Conservation (phyloP, 1,140 invertebrate species). For the Druon quercuslanigerum region DNA sequence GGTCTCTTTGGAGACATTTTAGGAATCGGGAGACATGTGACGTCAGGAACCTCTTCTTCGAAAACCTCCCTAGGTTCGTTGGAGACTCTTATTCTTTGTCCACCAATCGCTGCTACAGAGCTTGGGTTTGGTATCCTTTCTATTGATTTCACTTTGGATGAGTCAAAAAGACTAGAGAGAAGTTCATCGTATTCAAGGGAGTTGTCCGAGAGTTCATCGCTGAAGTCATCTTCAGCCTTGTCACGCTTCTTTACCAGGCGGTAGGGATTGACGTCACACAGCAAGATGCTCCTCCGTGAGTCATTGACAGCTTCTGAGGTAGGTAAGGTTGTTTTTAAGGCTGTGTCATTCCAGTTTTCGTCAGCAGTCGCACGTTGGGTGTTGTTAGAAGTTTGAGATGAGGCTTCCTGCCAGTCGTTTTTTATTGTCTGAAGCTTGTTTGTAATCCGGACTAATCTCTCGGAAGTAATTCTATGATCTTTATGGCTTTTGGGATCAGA, state of each 20-base stretch:
- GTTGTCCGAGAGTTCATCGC: conserved; percentile 77
- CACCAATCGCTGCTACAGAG: conserved; percentile 71
- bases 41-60: conserved; percentile 56
- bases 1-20: conserved; percentile 74
- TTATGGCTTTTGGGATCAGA: conserved; percentile 33
- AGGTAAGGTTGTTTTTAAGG: background rate
- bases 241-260: conserved; percentile 80
- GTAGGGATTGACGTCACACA: conserved; percentile 91
- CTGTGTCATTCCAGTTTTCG: conserved; percentile 52
- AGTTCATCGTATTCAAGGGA: conserved; percentile 69
- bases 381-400: background rate
- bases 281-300: conserved; percentile 83
- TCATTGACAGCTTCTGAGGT: conserved; percentile 41
- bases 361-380: conserved; percentile 34
- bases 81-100: conserved; percentile 73
- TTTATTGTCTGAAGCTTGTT: conserved; percentile 33
- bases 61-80: conserved; percentile 67
- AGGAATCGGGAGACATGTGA: conserved; percentile 70
- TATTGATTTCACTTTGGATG: conserved; percentile 72
- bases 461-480: conserved; percentile 35
- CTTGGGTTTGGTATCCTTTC: conserved; percentile 68
- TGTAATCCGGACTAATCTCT: conserved; percentile 50
- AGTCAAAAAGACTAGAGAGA: conserved; percentile 57
- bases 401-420: conserved; percentile 43
- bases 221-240: conserved; percentile 68